Evolutionary conservation across 2,888 invertebrate species (phyloP).

Genomic region (Synergus gifuensis): DNA sequence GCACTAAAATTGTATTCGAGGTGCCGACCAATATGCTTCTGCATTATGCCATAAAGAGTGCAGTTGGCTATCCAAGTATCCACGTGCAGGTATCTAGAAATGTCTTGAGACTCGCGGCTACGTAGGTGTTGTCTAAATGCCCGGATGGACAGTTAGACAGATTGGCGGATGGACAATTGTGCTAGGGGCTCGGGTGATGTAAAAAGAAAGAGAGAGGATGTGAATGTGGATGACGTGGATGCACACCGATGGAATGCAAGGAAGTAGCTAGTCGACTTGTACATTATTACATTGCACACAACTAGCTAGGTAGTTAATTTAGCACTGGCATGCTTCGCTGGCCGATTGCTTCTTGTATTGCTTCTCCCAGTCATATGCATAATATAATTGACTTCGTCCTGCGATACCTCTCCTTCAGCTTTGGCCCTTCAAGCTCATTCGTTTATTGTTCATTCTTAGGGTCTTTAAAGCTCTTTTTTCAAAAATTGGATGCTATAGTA

Average conservation of each 20-base stretch:
- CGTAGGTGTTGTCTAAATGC: conserved; percentile 29
- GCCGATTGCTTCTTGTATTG: conserved; percentile 74
- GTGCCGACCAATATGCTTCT: conserved; percentile 46
- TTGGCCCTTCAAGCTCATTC: conserved; percentile 27
- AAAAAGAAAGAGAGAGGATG: conserved; percentile 11
- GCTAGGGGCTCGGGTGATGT: conserved; percentile 31
- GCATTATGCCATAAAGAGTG: conserved; percentile 61
- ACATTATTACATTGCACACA: conserved; percentile 74
- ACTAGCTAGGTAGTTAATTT: conserved; percentile 75
- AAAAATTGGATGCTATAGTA: background rate
- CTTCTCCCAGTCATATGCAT: conserved; percentile 74
- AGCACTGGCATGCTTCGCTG: conserved; percentile 67
- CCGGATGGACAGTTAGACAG: conserved; percentile 30
- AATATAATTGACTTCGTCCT: conserved; percentile 72
- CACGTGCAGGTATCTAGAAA: conserved; percentile 43
- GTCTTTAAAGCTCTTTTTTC: conserved; percentile 18
- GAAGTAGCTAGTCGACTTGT: conserved; percentile 49
- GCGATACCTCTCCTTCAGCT: conserved; percentile 27
- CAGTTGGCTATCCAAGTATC: conserved; percentile 35
- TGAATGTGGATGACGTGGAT: conserved; percentile 41
- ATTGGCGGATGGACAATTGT: background rate
- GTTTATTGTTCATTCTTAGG: conserved; percentile 12
- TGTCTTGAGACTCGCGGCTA: conserved; percentile 12
- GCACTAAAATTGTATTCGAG: conserved; percentile 63
- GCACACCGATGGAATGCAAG: conserved; percentile 52